Evolutionary conservation across 2,797 vertebrate species (phyloP).

Genomic region (Phataginus tricuspis): DNA sequence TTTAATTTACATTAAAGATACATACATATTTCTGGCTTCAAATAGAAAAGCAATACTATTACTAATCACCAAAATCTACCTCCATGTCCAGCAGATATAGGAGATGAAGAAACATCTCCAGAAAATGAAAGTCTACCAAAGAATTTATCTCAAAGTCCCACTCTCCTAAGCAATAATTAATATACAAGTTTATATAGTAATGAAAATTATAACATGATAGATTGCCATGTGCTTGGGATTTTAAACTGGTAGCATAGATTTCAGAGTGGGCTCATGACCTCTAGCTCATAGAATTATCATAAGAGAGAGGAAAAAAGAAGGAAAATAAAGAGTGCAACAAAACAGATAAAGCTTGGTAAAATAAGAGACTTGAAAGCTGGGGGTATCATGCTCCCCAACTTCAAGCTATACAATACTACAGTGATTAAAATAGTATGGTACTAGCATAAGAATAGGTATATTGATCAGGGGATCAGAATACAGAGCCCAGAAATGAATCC

Average conservation of each 20-base stretch:
- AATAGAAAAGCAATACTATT: background rate
- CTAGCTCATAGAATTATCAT: background rate
- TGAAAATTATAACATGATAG: background rate
- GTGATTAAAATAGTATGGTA: no score
- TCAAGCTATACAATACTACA: no score
- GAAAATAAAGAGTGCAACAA: background rate
- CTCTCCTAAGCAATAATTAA: background rate
- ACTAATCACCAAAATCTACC: background rate
- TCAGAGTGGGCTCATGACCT: background rate
- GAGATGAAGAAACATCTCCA: background rate
- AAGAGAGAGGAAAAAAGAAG: background rate
- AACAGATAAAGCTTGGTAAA: background rate
- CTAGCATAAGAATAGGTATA: no score
- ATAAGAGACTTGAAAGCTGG: background rate
- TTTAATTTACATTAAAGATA: background rate
- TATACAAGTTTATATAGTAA: background rate
- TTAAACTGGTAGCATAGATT: background rate
- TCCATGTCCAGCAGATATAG: background rate
- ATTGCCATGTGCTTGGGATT: background rate
- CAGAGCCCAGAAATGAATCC: no score
- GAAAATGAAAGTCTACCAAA: background rate
- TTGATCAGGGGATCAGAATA: no score
- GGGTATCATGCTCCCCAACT: no score
- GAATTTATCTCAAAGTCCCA: background rate
- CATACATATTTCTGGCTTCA: background rate